Percentiles rank a stretch among this genome's conserved stretches.
These are phyloP conservation scores for Nomada ruficornis DNA, from an alignment of 2,888 invertebrate genomes.

Conservation along the genomic window DNA sequence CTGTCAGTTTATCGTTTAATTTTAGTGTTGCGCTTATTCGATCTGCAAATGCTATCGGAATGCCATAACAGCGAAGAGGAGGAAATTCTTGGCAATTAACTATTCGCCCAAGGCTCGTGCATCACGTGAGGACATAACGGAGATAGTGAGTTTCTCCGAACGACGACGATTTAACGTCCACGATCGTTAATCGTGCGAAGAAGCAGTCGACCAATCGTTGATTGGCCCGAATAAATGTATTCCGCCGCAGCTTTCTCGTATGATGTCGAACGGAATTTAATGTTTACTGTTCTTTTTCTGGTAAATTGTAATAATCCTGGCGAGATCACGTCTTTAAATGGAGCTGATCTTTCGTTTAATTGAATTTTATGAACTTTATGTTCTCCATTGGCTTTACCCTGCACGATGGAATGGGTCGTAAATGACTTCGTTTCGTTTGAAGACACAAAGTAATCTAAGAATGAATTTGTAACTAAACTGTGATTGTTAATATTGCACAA, in stretches of 20 bases:
- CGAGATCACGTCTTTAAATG: too few species aligned
- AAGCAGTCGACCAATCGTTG: slow-evolving; percentile 46
- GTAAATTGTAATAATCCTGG: too few species aligned
- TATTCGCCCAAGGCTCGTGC: slow-evolving; percentile 71
- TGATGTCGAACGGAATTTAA: slow-evolving; percentile 12
- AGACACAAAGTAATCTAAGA: too few species aligned
- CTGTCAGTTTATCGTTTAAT: slow-evolving; percentile 34
- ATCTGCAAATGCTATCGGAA: slow-evolving; percentile 64
- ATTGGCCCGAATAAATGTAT: slow-evolving; percentile 49
- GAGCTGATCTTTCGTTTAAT: too few species aligned
- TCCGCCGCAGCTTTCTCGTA: slow-evolving; percentile 33
- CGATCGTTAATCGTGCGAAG: slow-evolving; percentile 68
- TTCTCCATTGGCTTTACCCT: too few species aligned
- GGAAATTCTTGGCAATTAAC: slow-evolving; percentile 76
- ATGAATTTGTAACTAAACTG: too few species aligned
- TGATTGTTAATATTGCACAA: too few species aligned
- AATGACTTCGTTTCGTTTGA: too few species aligned
- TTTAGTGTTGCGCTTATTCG: slow-evolving; percentile 48
- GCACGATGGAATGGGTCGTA: too few species aligned
- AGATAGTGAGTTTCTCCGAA: slow-evolving; percentile 70
- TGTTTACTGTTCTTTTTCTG: background rate
- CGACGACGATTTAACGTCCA: slow-evolving; percentile 69
- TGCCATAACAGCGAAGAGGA: slow-evolving; percentile 70
- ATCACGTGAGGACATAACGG: slow-evolving; percentile 69
- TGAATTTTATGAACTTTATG: too few species aligned